Conservation (phyloP, 2,797 vertebrate species). For the Euthynnus affinis region DNA sequence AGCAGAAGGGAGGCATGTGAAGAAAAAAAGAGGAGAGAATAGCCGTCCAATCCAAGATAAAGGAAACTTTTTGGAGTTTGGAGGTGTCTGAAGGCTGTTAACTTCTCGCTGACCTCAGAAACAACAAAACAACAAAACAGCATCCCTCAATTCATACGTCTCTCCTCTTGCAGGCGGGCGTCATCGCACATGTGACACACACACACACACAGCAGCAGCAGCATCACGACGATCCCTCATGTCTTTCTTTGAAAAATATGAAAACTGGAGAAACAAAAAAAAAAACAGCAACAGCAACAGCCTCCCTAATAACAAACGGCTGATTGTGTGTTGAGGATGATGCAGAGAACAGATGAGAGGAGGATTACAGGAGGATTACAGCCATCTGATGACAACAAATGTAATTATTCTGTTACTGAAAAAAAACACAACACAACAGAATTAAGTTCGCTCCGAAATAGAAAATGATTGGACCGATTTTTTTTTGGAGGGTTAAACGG, state of each 20-base stretch:
- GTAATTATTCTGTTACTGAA: constrained; percentile 14
- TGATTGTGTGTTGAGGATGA: constrained; percentile 24
- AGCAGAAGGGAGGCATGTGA: neutral
- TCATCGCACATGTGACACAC: neutral
- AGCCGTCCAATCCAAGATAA: neutral
- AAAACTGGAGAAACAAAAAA: too few relatives aligned
- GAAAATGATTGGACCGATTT: constrained; percentile 3
- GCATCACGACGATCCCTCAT: neutral
- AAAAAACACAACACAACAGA: neutral
- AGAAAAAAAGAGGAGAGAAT: neutral
- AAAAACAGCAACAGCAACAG: neutral
- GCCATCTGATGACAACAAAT: constrained; percentile 30
- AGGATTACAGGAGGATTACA: constrained; percentile 30
- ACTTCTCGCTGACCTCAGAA: neutral
- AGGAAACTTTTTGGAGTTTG: neutral
- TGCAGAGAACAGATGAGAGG: constrained; percentile 21
- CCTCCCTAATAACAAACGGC: constrained; percentile 14
- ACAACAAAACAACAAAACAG: neutral
- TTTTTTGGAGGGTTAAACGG: constrained; percentile 27
- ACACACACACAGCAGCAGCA: too few relatives aligned
- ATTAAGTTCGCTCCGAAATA: neutral
- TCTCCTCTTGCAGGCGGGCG: too few relatives aligned
- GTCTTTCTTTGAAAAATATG: neutral
- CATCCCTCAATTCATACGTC: neutral
- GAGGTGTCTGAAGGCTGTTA: too few relatives aligned